These are phyloP conservation scores for Scarus forsteni DNA, from an alignment of 2,797 vertebrate genomes.

Conservation along the genomic window DNA sequence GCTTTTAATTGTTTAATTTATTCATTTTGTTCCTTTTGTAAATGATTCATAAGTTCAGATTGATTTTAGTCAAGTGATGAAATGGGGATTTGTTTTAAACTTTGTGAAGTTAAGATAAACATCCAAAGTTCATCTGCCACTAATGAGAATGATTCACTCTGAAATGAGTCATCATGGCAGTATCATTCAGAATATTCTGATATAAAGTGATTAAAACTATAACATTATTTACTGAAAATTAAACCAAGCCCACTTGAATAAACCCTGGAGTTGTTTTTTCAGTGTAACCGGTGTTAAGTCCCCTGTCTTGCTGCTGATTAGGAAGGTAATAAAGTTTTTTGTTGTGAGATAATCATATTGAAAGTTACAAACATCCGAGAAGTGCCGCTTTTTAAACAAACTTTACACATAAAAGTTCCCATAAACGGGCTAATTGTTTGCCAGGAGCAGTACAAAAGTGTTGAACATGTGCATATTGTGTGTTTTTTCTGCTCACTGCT, in stretches of 20 bases:
- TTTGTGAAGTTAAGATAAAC: constrained; percentile 19
- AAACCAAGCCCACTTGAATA: not conserved
- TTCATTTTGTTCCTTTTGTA: not conserved
- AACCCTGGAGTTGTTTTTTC: not conserved
- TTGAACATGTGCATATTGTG: constrained; percentile 78
- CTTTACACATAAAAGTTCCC: constrained; percentile 55
- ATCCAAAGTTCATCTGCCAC: not conserved
- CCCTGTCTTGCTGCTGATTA: constrained; percentile 41
- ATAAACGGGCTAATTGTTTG: constrained; percentile 68
- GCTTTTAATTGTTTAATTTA: not conserved
- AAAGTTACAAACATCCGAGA: constrained; percentile 61
- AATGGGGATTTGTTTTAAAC: constrained; percentile 8
- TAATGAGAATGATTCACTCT: constrained; percentile 8
- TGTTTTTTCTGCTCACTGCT: constrained; percentile 74
- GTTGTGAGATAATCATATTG: constrained; percentile 43
- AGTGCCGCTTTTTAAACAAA: constrained; percentile 55
- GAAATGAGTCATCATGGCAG: constrained; percentile 16
- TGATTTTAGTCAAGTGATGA: constrained; percentile 3
- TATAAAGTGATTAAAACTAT: constrained; percentile 8
- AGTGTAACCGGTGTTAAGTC: not conserved
- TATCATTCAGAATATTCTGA: constrained; percentile 24
- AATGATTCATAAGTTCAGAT: constrained; percentile 1
- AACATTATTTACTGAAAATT: not conserved
- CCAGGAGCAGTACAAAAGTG: constrained; percentile 71
- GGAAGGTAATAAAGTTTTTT: constrained; percentile 31